phyloP scores from a whole-genome alignment of 1,140 invertebrate species.

The Lepidurus packardi region DNA sequence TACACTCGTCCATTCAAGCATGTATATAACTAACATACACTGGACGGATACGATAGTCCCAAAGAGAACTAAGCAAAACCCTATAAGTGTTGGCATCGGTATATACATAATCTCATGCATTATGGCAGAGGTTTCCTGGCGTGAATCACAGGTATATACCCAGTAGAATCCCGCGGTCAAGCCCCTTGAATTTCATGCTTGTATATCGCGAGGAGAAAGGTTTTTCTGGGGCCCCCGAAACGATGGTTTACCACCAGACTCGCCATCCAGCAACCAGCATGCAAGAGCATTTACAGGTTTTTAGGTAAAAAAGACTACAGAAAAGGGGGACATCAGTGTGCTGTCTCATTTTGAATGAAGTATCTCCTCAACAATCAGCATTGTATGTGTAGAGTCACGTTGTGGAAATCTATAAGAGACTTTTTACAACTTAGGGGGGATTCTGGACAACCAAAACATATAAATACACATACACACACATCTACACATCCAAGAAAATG shows the following conservation, averaged over 20 bases:
- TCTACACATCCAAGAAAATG: not conserved
- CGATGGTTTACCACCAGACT: too few relatives aligned
- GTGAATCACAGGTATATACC: slow-evolving; percentile 19
- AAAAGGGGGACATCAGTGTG: not conserved
- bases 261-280: too few relatives aligned
- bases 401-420: not conserved
- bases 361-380: slow-evolving; percentile 5
- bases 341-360: slow-evolving; percentile 11
- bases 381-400: not conserved
- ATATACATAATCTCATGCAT: slow-evolving; percentile 15
- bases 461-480: not conserved
- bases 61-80: not conserved
- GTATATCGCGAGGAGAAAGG: not conserved
- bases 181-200: not conserved
- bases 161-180: not conserved
- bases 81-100: not conserved
- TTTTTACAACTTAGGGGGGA: not conserved
- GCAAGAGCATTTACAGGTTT: too few relatives aligned
- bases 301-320: not conserved
- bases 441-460: not conserved
- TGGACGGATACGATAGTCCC: not conserved
- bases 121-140: not conserved
- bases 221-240: not conserved
- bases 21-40: not conserved
- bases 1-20: not conserved